These are phyloP conservation scores for Theretra japonica DNA, from an alignment of 2,888 invertebrate genomes.

Conservation along the genomic window DNA sequence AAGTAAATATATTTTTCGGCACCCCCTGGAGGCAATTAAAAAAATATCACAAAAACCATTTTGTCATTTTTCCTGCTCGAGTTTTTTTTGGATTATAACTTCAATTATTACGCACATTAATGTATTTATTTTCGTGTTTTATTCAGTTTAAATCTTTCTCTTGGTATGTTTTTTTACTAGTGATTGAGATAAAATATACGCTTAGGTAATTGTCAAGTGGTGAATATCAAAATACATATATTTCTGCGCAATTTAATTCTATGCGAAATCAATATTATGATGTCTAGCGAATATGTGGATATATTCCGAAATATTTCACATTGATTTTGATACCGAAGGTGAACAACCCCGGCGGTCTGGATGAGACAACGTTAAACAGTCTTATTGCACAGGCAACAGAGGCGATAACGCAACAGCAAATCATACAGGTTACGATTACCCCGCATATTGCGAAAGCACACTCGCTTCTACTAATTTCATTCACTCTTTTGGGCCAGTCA, in stretches of 20 bases:
- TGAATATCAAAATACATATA: no score
- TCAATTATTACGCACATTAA: background rate
- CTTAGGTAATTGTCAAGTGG: no score
- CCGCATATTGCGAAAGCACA: conserved; percentile 18
- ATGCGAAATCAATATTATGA: background rate
- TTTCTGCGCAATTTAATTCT: no score
- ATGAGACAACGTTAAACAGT: conserved; percentile 82
- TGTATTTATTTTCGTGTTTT: background rate
- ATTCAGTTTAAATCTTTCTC: background rate
- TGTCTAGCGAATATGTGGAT: background rate
- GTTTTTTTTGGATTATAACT: background rate
- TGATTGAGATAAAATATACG: no score
- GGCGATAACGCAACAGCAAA: conserved; percentile 83
- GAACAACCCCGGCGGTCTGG: conserved; percentile 81
- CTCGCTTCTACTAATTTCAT: conserved; percentile 29
- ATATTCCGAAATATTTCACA: conserved; percentile 11
- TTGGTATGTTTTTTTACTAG: no score
- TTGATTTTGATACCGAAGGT: conserved; percentile 56
- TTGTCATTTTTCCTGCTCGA: background rate
- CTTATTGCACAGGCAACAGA: conserved; percentile 83
- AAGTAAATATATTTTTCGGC: background rate
- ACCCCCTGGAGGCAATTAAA: background rate
- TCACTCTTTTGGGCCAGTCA: conserved; percentile 21
- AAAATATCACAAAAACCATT: background rate
- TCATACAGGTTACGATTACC: conserved; percentile 73